Evolutionary conservation across 1,140 invertebrate species (phyloP).

Genomic region (Pseudomyrmex concolor): DNA sequence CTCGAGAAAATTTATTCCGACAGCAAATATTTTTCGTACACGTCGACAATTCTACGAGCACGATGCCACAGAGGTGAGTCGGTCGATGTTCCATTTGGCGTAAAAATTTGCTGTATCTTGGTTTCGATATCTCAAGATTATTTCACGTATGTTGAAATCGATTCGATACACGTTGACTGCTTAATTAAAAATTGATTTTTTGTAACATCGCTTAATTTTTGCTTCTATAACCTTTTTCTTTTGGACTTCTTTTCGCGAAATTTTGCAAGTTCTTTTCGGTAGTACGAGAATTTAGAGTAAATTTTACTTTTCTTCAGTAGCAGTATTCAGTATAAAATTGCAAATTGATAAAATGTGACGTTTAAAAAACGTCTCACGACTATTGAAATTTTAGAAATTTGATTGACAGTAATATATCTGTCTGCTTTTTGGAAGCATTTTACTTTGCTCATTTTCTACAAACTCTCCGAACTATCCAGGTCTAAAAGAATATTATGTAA

Average conservation of each 20-base stretch:
- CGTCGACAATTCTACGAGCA: conserved; percentile 76
- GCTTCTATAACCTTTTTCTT: conserved; percentile 67
- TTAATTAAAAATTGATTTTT: conserved; percentile 14
- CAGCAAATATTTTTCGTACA: conserved; percentile 70
- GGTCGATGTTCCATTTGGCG: conserved; percentile 60
- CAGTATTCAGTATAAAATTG: neutral
- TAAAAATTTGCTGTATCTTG: conserved; percentile 28
- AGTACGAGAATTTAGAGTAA: neutral
- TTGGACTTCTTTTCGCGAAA: neutral
- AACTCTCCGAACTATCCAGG: neutral
- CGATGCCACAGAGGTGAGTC: conserved; percentile 83
- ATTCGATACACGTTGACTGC: neutral
- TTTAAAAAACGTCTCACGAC: neutral
- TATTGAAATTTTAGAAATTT: neutral
- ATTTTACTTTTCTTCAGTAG: no score
- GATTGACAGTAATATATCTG: neutral
- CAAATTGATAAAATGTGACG: neutral
- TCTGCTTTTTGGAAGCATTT: neutral
- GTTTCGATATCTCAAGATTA: no score
- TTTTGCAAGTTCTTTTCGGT: conserved; percentile 6
- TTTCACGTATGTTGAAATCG: neutral
- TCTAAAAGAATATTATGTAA: neutral
- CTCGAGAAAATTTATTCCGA: conserved; percentile 45
- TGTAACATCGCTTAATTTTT: conserved; percentile 18
- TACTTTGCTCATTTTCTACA: neutral